phyloP scores from a whole-genome alignment of 2,797 vertebrate genomes.

The Oreortyx pictus region DNA sequence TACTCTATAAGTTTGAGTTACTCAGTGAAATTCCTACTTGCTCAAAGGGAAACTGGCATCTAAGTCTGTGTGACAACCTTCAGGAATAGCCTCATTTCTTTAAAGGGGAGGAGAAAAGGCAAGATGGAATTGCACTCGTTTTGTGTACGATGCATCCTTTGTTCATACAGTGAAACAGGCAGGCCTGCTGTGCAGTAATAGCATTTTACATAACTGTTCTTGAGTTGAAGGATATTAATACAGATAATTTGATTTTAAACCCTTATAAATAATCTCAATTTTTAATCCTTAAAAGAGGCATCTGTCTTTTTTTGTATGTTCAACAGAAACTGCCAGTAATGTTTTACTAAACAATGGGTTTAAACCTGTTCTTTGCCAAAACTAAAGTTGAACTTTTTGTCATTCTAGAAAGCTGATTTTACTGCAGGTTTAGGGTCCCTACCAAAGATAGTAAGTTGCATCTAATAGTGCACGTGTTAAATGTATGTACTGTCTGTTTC shows the following conservation, averaged over 20 bases:
- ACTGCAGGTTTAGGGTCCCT: conserved; percentile 17
- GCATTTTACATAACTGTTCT: neutral
- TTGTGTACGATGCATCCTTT: neutral
- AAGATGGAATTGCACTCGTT: neutral
- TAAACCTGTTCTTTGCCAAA: conserved; percentile 58
- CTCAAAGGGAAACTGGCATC: neutral
- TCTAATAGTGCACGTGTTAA: neutral
- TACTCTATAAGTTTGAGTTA: neutral
- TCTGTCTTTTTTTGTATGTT: neutral
- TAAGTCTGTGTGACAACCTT: neutral
- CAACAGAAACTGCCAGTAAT: neutral
- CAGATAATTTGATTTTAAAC: neutral
- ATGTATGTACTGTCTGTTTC: conserved; percentile 59
- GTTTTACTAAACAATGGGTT: neutral
- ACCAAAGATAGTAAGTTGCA: conserved; percentile 52
- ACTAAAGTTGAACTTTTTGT: neutral
- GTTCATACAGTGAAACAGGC: neutral
- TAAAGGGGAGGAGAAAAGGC: neutral
- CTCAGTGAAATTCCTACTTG: neutral
- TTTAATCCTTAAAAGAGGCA: neutral
- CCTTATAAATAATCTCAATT: neutral
- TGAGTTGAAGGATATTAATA: conserved; percentile 2
- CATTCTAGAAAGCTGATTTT: neutral
- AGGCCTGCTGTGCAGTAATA: neutral
- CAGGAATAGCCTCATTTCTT: neutral